Evolutionary conservation across 1,140 invertebrate genomes (phyloP), one percentile per base, ranked within the genome.

Genomic region (Ceratina calcarata): DNA sequence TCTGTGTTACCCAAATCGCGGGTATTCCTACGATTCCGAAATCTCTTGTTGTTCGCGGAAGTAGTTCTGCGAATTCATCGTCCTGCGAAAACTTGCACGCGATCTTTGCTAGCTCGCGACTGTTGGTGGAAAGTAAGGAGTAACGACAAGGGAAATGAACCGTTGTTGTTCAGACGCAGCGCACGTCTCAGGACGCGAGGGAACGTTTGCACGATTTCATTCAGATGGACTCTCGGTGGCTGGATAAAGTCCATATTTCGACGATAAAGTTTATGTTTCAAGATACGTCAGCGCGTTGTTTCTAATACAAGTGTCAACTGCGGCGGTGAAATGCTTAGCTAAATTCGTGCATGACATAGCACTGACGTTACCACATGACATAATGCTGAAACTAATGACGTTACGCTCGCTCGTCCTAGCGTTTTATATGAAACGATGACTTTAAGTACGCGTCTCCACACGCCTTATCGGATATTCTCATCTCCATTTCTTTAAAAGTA

Each of bases 301-400:
- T 45, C n/a, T 27, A 51, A 32, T 20, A 53, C 3, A 62, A 78
- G 27, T 72, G 57, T 72, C 32, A n/a, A 37, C 20, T 24, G 60
- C 20, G 37, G 32, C 32, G 8, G 6, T 18, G 27, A 32, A 7
- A 18, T 18, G 67, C 51, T 78, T 53, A 15, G 62, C 60, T 78
- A 78, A 78, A 78, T 71, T 78, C 68, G 68, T 27, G 60, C 53
- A 78, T 78, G 76, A 78, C 76, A 78, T 70, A 78, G 51, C 32
- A 15, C 58, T 22, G 58, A 55, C 60, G 68, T 71, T 78, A 72
- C 60, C n/a, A 20, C 58, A 22, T 78, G 76, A 78, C 76, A 78
- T 64, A 78, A 78, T 71, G 55, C 57, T 57, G 27, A 55, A 61
- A 55, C 51, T 78, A 78, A 62, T 69, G 49, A 55, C 18, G 68